These are phyloP conservation scores for Trisateles emortualis DNA, from an alignment of 2,888 invertebrate genomes.

Conservation along the genomic window DNA sequence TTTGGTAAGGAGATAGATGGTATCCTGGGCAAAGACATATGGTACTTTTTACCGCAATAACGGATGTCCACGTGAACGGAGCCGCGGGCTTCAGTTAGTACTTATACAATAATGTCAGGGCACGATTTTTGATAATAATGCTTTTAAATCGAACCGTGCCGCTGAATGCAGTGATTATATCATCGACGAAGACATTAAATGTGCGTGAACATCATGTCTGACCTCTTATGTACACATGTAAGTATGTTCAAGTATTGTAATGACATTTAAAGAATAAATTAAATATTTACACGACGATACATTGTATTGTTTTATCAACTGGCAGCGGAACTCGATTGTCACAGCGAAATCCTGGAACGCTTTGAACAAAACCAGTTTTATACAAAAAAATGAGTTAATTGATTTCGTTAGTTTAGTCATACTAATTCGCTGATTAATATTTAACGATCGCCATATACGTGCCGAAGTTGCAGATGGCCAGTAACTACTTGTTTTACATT, in stretches of 20 bases:
- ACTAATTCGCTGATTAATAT: constrained; percentile 83
- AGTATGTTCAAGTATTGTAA: constrained; percentile 47
- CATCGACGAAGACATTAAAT: constrained; percentile 30
- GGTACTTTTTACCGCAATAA: too few relatives aligned
- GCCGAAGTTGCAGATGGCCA: constrained; percentile 70
- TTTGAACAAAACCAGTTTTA: constrained; percentile 65
- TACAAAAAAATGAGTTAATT: constrained; percentile 75
- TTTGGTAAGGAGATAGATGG: too few relatives aligned
- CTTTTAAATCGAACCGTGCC: neutral
- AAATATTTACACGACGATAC: constrained; percentile 57
- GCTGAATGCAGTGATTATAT: constrained; percentile 35
- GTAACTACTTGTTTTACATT: constrained; percentile 63
- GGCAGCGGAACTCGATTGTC: constrained; percentile 52
- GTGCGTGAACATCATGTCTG: constrained; percentile 20
- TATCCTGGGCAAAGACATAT: too few relatives aligned
- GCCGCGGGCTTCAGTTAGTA: too few relatives aligned
- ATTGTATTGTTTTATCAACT: constrained; percentile 50
- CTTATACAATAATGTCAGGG: neutral
- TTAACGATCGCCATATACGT: constrained; percentile 72
- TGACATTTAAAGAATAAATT: constrained; percentile 59
- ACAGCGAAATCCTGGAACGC: constrained; percentile 64
- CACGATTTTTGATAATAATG: neutral
- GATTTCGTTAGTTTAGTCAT: constrained; percentile 81
- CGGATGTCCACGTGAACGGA: too few relatives aligned
- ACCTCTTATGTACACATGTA: constrained; percentile 33